Base-by-base conservation (phyloP, 2,888 invertebrate genomes). In the Scaeva pyrastri region DNA sequence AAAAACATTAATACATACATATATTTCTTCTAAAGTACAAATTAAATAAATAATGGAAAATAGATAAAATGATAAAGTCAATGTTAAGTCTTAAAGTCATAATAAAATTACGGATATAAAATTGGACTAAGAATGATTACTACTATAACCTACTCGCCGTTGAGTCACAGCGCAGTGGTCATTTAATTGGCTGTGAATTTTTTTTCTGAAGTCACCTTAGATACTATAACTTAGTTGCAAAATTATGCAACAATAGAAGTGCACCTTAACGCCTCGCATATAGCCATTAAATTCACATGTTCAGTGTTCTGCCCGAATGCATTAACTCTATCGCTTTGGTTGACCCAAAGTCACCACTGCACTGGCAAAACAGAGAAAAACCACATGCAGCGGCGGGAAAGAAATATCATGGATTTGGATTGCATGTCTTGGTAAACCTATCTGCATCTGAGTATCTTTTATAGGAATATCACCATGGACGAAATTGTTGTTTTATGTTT, bases 301-400 rank as follows among this genome's bases (percentile, higher is more conserved):
- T 60, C 55, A 31, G 43, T 41, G 79, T 73, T 79, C 79, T 79
- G 79, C 66, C 41, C 31, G 41, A 73, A 31, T 79, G 64, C 48
- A 58, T 70, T 76, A 70, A 10, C 21, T 45, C 31, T 31, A 31
- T 31, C 31, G 31, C 31, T 75, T 14, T 21, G 43, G 56, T 43
- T 75, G 66, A 75, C 66, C 66, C 64, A 64, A 56, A 74, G 50
- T 60, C 60, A 58, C 19, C 21, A 36, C n/a, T 14, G 75, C 21
- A 16, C 4, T 45, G 45, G 1, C 8, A 11, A 43, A 21, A 23
- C 39, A 12, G 16, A 21, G 45, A 19, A 19, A 52, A 60, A 73
- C 72, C 72, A 66, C 72, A 72, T 50, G 62, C 41, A 26, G 16
- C 31, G 14, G 31, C 3, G 31, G 48, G 36, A 10, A 73, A 52